These are phyloP conservation scores for Coptodon rendalli DNA, from an alignment of 2,113 vertebrate species.

Conservation along the genomic window DNA sequence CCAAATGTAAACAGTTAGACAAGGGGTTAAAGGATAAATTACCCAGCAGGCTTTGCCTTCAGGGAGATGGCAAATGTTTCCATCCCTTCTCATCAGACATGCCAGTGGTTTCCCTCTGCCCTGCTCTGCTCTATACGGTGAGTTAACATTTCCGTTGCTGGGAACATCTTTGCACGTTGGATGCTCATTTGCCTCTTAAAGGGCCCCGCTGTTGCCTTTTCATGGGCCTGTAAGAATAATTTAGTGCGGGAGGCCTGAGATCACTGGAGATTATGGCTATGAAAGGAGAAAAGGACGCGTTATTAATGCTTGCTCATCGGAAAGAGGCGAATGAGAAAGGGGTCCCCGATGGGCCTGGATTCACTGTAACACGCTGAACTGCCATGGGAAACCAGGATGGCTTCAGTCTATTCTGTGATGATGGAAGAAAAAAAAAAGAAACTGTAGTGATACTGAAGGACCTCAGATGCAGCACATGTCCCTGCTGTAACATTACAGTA, in stretches of 20 bases:
- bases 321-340: neutral
- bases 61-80: neutral
- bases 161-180: constrained; percentile 45
- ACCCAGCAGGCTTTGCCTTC: constrained; percentile 36
- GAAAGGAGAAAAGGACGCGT: constrained; percentile 48
- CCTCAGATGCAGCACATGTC: neutral
- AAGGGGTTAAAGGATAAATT: constrained; percentile 23
- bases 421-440: neutral
- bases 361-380: constrained; percentile 6
- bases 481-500: neutral
- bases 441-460: neutral
- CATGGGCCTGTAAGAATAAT: constrained; percentile 53
- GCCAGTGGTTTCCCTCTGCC: neutral
- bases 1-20: constrained; percentile 7
- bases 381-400: constrained; percentile 1
- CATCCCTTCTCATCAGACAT: constrained; percentile 3
- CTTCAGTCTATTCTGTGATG: neutral
- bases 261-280: constrained; percentile 45
- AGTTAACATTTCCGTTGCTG: constrained; percentile 49
- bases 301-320: constrained; percentile 50
- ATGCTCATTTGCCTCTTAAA: constrained; percentile 59
- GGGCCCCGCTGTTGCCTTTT: constrained; percentile 52
- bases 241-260: constrained; percentile 51
- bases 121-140: neutral
- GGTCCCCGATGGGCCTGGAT: neutral